Conservation (phyloP, 2,888 invertebrate genomes). For the Invenusta paracnida region DNA sequence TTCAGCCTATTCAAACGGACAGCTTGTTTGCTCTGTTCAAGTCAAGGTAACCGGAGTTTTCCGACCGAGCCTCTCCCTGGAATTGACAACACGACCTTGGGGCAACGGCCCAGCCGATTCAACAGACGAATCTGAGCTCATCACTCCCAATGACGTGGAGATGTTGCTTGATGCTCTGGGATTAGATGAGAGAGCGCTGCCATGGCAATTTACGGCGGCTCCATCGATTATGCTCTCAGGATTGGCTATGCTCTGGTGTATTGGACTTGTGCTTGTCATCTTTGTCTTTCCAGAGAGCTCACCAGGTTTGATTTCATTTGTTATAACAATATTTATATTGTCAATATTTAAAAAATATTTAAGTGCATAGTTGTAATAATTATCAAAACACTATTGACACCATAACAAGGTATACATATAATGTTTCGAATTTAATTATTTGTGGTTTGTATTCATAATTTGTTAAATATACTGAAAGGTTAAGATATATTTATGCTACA, state of each 20-base stretch:
- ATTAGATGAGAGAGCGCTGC: constrained; percentile 46
- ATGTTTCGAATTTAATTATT: too few relatives aligned
- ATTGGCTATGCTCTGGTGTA: constrained; percentile 48
- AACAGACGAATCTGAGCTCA: neutral
- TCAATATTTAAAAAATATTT: too few relatives aligned
- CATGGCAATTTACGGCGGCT: constrained; percentile 48
- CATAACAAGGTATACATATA: too few relatives aligned
- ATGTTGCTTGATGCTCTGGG: neutral
- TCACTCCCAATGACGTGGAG: neutral
- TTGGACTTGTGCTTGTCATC: constrained; percentile 47
- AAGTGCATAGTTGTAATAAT: too few relatives aligned
- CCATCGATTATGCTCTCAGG: constrained; percentile 47
- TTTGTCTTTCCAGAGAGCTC: constrained; percentile 37
- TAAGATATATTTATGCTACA: too few relatives aligned
- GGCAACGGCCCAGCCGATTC: neutral
- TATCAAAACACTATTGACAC: too few relatives aligned
- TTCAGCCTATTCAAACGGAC: constrained; percentile 24
- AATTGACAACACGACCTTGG: neutral
- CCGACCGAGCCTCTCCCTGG: neutral
- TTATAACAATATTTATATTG: too few relatives aligned
- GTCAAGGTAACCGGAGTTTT: neutral
- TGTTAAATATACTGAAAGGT: too few relatives aligned
- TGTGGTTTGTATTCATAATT: too few relatives aligned
- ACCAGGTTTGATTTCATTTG: neutral
- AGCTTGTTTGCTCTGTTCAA: neutral